Percentiles rank a stretch among this genome's conserved stretches.
These are phyloP conservation scores for Daktulosphaira vitifoliae DNA, from an alignment of 1,140 invertebrate genomes.

Conservation along the genomic window DNA sequence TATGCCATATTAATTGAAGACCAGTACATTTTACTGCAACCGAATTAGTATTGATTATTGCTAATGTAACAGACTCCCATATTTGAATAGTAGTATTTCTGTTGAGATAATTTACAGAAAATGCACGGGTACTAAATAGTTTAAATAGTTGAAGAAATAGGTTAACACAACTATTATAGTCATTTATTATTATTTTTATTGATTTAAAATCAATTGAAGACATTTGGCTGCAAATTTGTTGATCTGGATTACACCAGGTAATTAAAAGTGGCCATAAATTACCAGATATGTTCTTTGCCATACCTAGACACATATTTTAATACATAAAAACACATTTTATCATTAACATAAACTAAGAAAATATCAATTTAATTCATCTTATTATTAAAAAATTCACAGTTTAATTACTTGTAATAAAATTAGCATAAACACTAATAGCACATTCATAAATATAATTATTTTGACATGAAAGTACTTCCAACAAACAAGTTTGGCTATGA, in stretches of 20 bases:
- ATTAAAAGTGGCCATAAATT: slow-evolving; percentile 18
- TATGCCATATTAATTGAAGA: slow-evolving; percentile 7
- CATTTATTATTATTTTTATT: slow-evolving; percentile 2
- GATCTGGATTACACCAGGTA: slow-evolving; percentile 23
- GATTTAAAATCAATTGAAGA: slow-evolving; percentile 15
- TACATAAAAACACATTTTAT: not conserved
- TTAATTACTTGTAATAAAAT: slow-evolving; percentile 29
- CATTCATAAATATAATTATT: slow-evolving; percentile 21
- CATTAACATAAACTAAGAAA: not conserved
- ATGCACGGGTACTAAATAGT: slow-evolving; percentile 13
- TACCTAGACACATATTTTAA: slow-evolving; percentile 5
- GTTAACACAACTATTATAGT: slow-evolving; percentile 14
- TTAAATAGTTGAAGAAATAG: not conserved
- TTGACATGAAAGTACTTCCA: slow-evolving; percentile 30
- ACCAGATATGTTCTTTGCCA: slow-evolving; percentile 2
- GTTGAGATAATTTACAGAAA: slow-evolving; percentile 15
- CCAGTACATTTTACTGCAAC: not conserved
- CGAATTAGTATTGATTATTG: slow-evolving; percentile 8
- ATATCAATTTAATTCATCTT: not conserved
- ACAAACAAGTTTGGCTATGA: slow-evolving; percentile 25
- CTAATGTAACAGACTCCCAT: slow-evolving; percentile 15
- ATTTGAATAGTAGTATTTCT: slow-evolving; percentile 10
- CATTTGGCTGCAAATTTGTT: slow-evolving; percentile 7
- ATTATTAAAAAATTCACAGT: no score
- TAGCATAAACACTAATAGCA: slow-evolving; percentile 30